Conservation (phyloP, 2,113 vertebrate genomes). For the Tupaia tana region DNA sequence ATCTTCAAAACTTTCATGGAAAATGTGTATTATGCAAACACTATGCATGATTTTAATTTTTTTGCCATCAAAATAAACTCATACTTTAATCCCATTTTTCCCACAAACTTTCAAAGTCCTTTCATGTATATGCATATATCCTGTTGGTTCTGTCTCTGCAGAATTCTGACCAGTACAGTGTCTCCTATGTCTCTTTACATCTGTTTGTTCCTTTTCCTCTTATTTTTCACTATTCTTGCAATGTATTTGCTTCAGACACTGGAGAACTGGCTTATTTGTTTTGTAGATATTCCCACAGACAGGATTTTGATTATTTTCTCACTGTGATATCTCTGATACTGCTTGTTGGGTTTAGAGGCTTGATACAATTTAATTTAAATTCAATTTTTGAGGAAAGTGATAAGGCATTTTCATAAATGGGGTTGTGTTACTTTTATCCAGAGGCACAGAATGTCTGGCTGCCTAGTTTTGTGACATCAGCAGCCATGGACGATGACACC, state of each 20-base stretch:
- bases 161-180: neutral
- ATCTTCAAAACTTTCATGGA: too few species aligned
- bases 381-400: neutral
- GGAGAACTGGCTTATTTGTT: neutral
- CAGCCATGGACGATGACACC: neutral
- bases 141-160: neutral
- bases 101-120: too few species aligned
- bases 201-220: neutral
- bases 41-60: too few species aligned
- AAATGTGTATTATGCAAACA: too few species aligned
- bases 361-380: neutral
- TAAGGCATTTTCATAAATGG: neutral
- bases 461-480: neutral
- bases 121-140: neutral
- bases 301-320: neutral
- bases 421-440: neutral
- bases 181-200: neutral
- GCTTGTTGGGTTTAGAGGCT: neutral
- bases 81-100: too few species aligned
- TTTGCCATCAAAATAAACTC: too few species aligned
- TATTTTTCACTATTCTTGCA: neutral
- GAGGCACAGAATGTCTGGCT: neutral
- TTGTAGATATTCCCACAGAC: neutral
- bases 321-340: neutral
- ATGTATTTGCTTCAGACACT: neutral